phyloP scores from a whole-genome alignment of 2,797 vertebrate species.

The Tragopan temminckii region DNA sequence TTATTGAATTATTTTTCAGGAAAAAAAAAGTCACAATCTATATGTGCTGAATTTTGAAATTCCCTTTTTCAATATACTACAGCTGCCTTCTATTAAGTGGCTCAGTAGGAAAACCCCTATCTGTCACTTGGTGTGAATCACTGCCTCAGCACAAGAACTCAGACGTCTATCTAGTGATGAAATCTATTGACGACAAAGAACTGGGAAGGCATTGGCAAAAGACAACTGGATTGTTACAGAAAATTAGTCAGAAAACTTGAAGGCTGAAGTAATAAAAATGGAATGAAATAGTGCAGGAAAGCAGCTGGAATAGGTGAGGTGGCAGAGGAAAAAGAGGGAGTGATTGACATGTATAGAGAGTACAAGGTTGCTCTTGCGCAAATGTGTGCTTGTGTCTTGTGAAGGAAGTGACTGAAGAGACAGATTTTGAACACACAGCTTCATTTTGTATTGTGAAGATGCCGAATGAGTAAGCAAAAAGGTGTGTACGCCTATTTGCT shows the following conservation, averaged over 20 bases:
- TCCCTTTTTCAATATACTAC: neutral
- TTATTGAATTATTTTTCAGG: neutral
- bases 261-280: conserved; percentile 1
- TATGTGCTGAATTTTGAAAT: neutral
- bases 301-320: neutral
- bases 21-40: neutral
- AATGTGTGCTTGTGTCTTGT: neutral
- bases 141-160: neutral
- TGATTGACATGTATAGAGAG: accelerated
- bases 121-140: neutral
- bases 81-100: neutral
- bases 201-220: neutral
- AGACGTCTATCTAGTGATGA: neutral
- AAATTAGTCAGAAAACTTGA: neutral
- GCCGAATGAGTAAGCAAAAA: neutral
- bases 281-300: neutral
- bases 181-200: neutral
- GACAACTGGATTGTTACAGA: neutral
- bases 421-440: neutral
- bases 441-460: neutral
- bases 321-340: neutral
- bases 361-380: neutral
- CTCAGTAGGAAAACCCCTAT: neutral
- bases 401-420: conserved; percentile 1
- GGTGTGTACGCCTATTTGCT: neutral